Percentiles rank a stretch among this genome's conserved stretches.
phyloP scores from a whole-genome alignment of 2,888 invertebrate species.

The Alloscopus bannaensis region DNA sequence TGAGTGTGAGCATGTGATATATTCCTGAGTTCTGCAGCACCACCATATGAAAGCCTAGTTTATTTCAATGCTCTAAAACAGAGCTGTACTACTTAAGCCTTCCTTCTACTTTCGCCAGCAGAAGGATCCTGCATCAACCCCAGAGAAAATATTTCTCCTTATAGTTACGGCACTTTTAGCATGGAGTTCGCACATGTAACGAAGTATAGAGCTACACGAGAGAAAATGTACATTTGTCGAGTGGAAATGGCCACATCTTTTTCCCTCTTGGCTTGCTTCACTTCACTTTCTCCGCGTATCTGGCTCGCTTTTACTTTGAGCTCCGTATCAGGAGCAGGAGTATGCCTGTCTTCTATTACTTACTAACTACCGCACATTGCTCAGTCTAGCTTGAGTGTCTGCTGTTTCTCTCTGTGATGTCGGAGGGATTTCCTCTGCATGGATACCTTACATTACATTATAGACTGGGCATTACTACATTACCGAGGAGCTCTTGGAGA shows the following conservation, averaged over 20 bases:
- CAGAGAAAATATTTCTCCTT: constrained; percentile 11
- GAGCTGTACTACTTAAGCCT: too few relatives aligned
- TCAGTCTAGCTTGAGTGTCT: constrained; percentile 13
- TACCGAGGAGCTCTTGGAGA: constrained; percentile 47
- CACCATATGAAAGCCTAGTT: too few relatives aligned
- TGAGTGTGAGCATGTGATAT: not conserved
- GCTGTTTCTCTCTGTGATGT: constrained; percentile 16
- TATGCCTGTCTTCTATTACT: constrained; percentile 17
- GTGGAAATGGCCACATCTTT: constrained; percentile 49
- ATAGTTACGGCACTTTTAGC: too few relatives aligned
- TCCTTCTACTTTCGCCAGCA: too few relatives aligned
- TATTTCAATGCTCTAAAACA: too few relatives aligned
- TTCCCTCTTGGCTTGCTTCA: constrained; percentile 56
- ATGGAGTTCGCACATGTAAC: too few relatives aligned
- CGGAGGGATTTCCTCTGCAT: constrained; percentile 18
- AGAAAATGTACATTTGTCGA: not conserved
- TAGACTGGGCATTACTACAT: constrained; percentile 41
- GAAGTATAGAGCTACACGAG: too few relatives aligned
- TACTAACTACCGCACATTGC: constrained; percentile 22
- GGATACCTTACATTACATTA: constrained; percentile 45
- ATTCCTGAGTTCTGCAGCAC: too few relatives aligned
- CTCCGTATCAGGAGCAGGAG: constrained; percentile 4
- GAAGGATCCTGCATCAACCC: constrained; percentile 15
- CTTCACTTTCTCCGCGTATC: constrained; percentile 31
- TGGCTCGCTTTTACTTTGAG: constrained; percentile 42